Conservation (phyloP, 2,113 vertebrate species). For the Acrocephalus kingi region DNA sequence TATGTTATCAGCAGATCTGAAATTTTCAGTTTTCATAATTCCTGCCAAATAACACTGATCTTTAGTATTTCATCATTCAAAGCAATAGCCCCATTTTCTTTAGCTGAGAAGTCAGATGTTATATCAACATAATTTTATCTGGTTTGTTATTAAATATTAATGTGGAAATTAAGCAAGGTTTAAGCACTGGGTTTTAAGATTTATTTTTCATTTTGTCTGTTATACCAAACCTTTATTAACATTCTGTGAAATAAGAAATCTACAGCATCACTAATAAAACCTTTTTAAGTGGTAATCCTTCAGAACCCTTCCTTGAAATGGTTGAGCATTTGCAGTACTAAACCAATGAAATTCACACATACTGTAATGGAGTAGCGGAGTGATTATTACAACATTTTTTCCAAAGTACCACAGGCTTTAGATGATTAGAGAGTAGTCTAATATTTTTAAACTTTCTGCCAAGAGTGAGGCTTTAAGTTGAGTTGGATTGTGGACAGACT, state of each 20-base stretch:
- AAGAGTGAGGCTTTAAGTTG: slow-evolving; percentile 66
- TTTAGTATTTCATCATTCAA: not conserved
- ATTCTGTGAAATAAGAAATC: slow-evolving; percentile 65
- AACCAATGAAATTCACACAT: slow-evolving; percentile 72
- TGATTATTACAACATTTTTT: slow-evolving; percentile 68
- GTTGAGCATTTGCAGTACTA: slow-evolving; percentile 45
- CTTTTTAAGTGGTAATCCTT: slow-evolving; percentile 67
- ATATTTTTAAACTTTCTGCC: slow-evolving; percentile 74
- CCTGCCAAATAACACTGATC: not conserved
- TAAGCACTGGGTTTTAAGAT: slow-evolving; percentile 42
- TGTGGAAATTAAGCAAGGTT: slow-evolving; percentile 51
- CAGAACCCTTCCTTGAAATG: slow-evolving; percentile 57
- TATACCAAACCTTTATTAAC: slow-evolving; percentile 62
- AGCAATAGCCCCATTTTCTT: not conserved
- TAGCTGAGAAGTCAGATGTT: not conserved
- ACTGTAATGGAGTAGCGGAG: slow-evolving; percentile 15
- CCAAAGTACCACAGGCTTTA: slow-evolving; percentile 67
- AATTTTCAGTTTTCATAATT: not conserved
- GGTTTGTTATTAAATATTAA: slow-evolving; percentile 45
- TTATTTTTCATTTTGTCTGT: slow-evolving; percentile 52
- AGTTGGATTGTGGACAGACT: slow-evolving; percentile 71
- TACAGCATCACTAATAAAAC: slow-evolving; percentile 41
- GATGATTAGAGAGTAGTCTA: slow-evolving; percentile 68
- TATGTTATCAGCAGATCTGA: not conserved
- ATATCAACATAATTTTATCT: not conserved